Evolutionary conservation across 2,797 vertebrate genomes (phyloP).

Genomic region (Brachyrhaphis roseni): DNA sequence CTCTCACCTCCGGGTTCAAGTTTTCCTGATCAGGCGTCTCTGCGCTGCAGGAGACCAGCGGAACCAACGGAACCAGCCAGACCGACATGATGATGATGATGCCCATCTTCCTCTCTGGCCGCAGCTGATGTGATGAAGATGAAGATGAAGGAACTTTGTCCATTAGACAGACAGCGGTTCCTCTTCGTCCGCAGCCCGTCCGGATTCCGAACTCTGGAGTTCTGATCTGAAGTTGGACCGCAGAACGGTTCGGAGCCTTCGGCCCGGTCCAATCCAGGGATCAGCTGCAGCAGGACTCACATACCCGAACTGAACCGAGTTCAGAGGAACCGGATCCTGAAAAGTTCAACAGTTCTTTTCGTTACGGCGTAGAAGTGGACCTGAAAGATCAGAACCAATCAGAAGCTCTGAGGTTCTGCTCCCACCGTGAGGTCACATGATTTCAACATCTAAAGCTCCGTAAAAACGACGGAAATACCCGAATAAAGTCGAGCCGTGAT

Average conservation of each 20-base stretch:
- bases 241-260: conserved; percentile 26
- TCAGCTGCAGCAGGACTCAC: background rate
- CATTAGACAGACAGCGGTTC: background rate
- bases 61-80: conserved; percentile 35
- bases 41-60: conserved; percentile 25
- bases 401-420: background rate
- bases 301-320: background rate
- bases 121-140: conserved; percentile 5
- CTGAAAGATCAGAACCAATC: background rate
- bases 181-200: conserved; percentile 2
- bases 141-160: conserved; percentile 10
- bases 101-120: conserved; percentile 40
- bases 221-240: background rate
- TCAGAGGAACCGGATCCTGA: background rate
- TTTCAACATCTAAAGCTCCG: background rate
- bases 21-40: conserved; percentile 46
- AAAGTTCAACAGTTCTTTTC: conserved; percentile 3
- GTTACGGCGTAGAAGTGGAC: background rate
- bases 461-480: background rate
- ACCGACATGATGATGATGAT: conserved; percentile 22
- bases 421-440: background rate
- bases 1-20: conserved; percentile 69
- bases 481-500: background rate
- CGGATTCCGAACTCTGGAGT: conserved; percentile 8
- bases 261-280: conserved; percentile 26